Evolutionary conservation across 2,797 vertebrate genomes (phyloP), one percentile per base, ranked within the genome.

Genomic region (Pangasius sanitwongsei): DNA sequence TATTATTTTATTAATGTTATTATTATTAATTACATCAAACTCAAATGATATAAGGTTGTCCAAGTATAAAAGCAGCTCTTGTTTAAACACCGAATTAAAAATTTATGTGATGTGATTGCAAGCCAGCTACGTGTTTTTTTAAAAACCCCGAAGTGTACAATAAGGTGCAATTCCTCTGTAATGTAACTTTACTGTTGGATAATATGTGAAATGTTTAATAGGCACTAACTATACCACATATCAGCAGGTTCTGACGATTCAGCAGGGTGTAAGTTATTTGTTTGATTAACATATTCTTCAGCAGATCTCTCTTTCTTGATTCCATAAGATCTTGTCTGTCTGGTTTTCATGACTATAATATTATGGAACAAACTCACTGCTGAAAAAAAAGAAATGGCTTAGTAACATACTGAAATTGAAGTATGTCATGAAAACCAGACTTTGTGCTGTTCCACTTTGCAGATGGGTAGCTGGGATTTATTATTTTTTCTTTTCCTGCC

Each of bases 181-280:
- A 9, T 65, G 23, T 48, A n/a, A 65, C 37, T 63, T 63, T n/a
- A 83, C 13, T 83, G 59, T 83, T 65, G 41, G 5, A 48, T 48
- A 53, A 70, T 15, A 34, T 85, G 63, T 53, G 18, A 53, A 25
- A 11, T 0, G n/a, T 53, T 69, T 70, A 12, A 34, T 83, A 28
- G 6, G 25, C 59, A 74, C 89, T 89, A 88, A 89, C 50, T 65
- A 28, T 89, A 15, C 50, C 70, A 81, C 81, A 87, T 85, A 87
- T 92, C 75, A 69, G 41, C 89, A 91, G 91, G 91, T 37, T 13
- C 15, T 87, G 88, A 55, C 20, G 2, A 61, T 44, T 67, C 86
- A 83, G 13, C 25, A 44, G 23, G 59, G 78, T 78, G 90, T 92
- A 92, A 92, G 91, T 92, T 89, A 15, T 87, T 82, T 25, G 37